These are phyloP conservation scores for Drosophila parabipectinata DNA, from an alignment of 1,140 invertebrate species.

Conservation along the genomic window DNA sequence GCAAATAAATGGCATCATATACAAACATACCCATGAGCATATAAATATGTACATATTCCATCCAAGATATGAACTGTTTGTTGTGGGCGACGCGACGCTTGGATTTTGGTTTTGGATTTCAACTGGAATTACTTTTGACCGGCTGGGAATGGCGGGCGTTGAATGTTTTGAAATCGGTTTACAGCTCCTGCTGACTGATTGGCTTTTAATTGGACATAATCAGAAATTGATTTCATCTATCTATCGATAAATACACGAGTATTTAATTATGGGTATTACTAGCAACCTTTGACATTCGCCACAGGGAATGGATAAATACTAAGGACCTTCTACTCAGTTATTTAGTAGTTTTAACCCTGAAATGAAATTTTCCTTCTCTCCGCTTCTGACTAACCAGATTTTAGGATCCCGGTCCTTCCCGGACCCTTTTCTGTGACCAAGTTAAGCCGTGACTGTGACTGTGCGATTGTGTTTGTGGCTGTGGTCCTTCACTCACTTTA, in stretches of 20 bases:
- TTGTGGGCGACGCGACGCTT: constrained; percentile 47
- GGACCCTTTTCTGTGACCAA: neutral
- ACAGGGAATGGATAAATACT: constrained; percentile 1
- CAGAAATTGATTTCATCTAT: constrained; percentile 26
- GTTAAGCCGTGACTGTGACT: constrained; percentile 25
- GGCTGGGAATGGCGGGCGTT: constrained; percentile 10
- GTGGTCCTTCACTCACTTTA: constrained; percentile 49
- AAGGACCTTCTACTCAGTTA: constrained; percentile 11
- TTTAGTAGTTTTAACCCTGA: constrained; percentile 16
- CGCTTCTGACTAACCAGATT: neutral
- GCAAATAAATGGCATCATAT: constrained; percentile 49
- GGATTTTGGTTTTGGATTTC: constrained; percentile 17
- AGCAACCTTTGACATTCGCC: constrained; percentile 28
- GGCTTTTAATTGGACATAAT: constrained; percentile 73
- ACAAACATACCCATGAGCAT: constrained; percentile 9
- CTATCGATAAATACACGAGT: constrained; percentile 5
- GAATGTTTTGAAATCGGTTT: constrained; percentile 49
- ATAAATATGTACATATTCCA: constrained; percentile 26
- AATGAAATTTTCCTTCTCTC: constrained; percentile 4
- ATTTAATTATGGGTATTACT: constrained; percentile 18
- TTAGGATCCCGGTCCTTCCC: neutral
- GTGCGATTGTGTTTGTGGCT: constrained; percentile 11
- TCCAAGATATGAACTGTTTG: constrained; percentile 60
- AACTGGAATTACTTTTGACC: neutral
- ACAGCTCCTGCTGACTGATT: constrained; percentile 60